These are phyloP conservation scores for Rhabdomys pumilio DNA, from an alignment of 2,797 vertebrate species.

Conservation along the genomic window DNA sequence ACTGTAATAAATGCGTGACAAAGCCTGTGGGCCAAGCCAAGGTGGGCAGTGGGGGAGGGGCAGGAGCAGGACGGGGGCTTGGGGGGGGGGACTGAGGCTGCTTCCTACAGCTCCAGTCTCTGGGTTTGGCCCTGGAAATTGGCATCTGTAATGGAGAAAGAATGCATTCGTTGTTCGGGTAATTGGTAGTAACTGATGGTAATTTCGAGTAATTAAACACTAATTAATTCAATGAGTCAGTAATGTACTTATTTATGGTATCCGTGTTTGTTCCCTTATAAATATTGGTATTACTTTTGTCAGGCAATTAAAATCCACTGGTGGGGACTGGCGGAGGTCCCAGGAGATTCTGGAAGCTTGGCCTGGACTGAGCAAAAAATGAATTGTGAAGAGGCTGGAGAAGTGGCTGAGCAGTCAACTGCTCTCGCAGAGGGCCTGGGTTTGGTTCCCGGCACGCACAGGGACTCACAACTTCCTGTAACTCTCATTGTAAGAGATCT, in stretches of 20 bases:
- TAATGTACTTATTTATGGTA: conserved; percentile 86
- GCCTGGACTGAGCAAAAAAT: background rate
- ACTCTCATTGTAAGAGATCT: background rate
- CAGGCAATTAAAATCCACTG: conserved; percentile 81
- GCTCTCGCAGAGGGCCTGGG: background rate
- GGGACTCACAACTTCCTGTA: background rate
- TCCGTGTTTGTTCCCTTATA: conserved; percentile 84
- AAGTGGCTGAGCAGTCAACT: background rate
- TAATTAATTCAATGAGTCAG: conserved; percentile 86
- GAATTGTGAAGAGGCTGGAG: background rate
- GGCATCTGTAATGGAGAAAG: conserved; percentile 68
- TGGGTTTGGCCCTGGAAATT: conserved; percentile 56
- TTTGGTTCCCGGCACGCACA: background rate
- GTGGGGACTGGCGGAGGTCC: conserved; percentile 46
- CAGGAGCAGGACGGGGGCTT: background rate
- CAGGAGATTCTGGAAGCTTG: background rate
- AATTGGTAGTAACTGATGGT: conserved; percentile 84
- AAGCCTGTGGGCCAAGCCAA: no score
- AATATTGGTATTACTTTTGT: conserved; percentile 85
- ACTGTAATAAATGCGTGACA: background rate
- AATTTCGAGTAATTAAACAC: conserved; percentile 86
- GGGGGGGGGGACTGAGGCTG: background rate
- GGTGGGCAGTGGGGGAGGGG: background rate
- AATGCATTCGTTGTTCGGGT: conserved; percentile 80
- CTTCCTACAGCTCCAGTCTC: background rate